phyloP scores from a whole-genome alignment of 1,140 invertebrate genomes.

The Drosophila micromelanica region DNA sequence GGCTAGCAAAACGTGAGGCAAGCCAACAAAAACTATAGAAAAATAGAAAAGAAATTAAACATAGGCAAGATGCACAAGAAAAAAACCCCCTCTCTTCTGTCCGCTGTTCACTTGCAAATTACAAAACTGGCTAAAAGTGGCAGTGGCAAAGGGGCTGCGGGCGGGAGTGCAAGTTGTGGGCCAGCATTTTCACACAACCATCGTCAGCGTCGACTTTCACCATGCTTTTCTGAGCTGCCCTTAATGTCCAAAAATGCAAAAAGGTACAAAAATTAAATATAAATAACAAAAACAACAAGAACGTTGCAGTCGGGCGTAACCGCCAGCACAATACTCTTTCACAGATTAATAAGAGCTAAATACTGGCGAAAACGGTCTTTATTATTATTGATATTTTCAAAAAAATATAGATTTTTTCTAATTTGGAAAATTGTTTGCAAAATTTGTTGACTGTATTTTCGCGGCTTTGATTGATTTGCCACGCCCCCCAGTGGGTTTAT shows the following conservation, averaged over 20 bases:
- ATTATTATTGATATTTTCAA: too few species aligned
- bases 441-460: too few species aligned
- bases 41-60: slow-evolving; percentile 53
- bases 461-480: too few species aligned
- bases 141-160: background rate
- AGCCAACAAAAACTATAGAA: slow-evolving; percentile 7
- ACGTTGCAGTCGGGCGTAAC: too few species aligned
- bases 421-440: too few species aligned
- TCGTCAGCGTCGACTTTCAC: slow-evolving; percentile 29
- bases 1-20: slow-evolving; percentile 44
- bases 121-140: background rate
- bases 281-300: too few species aligned
- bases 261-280: background rate
- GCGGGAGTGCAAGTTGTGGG: slow-evolving; percentile 7
- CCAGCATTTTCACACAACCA: slow-evolving; percentile 27
- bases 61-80: slow-evolving; percentile 26
- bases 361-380: too few species aligned
- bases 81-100: background rate
- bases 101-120: slow-evolving; percentile 10
- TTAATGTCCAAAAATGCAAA: slow-evolving; percentile 44
- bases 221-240: slow-evolving; percentile 30
- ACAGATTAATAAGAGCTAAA: too few species aligned
- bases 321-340: too few species aligned
- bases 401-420: too few species aligned
- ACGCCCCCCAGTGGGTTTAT: too few species aligned